A percentile compares a stretch with the other conserved stretches of the same genome.
Conservation (phyloP, 2,797 vertebrate species). For the Macropus fuliginosus region DNA sequence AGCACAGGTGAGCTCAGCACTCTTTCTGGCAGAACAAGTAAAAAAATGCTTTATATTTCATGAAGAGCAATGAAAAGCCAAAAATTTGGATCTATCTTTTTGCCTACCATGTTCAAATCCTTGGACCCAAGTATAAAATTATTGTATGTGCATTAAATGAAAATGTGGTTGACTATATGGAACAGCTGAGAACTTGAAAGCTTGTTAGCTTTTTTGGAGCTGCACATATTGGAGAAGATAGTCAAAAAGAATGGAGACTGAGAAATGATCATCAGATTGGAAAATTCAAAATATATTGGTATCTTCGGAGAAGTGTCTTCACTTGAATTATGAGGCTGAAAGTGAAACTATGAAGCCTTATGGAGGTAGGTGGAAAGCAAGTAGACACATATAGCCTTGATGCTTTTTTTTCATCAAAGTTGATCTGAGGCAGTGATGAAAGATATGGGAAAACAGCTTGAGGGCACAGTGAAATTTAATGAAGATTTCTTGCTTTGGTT, state of each 20-base stretch:
- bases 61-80: background rate
- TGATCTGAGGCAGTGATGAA: background rate
- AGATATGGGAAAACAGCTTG: background rate
- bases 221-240: background rate
- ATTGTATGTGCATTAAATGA: background rate
- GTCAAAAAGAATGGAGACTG: background rate
- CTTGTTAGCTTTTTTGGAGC: background rate
- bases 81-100: background rate
- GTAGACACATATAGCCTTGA: background rate
- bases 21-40: too few species aligned
- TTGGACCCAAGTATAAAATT: background rate
- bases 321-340: background rate
- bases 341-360: background rate
- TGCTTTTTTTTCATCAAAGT: background rate
- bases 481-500: background rate
- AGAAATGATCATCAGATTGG: background rate
- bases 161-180: background rate
- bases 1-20: too few species aligned
- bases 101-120: background rate
- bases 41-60: background rate
- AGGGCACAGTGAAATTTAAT: background rate
- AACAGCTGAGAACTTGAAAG: background rate
- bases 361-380: background rate
- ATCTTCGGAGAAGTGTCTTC: background rate
- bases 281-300: background rate